Conservation (phyloP, 2,113 vertebrate genomes). For the Indicator indicator region DNA sequence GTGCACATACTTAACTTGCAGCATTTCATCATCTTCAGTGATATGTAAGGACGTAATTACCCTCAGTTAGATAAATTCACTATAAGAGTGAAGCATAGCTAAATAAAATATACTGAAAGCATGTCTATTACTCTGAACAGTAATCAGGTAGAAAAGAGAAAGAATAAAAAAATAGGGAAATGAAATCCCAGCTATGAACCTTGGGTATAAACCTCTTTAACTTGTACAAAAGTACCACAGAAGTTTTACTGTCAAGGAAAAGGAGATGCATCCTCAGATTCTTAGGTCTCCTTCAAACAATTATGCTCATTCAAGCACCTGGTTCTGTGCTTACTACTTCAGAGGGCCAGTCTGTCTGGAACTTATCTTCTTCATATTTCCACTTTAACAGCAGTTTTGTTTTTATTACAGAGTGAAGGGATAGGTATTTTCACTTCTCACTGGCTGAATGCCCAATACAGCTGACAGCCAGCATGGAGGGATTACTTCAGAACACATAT, state of each 20-base stretch:
- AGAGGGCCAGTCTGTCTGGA: neutral
- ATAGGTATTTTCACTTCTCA: conserved; percentile 16
- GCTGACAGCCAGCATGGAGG: neutral
- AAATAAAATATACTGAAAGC: neutral
- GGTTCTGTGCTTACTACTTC: neutral
- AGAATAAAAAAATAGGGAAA: neutral
- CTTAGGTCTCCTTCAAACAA: neutral
- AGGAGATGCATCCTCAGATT: neutral
- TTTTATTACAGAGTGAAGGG: neutral
- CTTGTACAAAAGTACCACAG: neutral
- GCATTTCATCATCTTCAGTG: neutral
- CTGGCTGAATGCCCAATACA: neutral
- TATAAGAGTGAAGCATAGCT: neutral
- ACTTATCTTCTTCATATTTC: neutral
- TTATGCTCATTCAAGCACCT: neutral
- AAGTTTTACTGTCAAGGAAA: neutral
- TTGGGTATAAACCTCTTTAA: neutral
- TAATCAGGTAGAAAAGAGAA: neutral
- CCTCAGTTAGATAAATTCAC: accelerated
- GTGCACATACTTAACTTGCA: neutral
- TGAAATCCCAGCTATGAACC: neutral
- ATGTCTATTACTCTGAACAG: neutral
- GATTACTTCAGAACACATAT: neutral
- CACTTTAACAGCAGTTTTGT: neutral
- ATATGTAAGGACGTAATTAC: accelerated